Conservation (phyloP, 1,140 invertebrate species). For the Artemia franciscana region DNA sequence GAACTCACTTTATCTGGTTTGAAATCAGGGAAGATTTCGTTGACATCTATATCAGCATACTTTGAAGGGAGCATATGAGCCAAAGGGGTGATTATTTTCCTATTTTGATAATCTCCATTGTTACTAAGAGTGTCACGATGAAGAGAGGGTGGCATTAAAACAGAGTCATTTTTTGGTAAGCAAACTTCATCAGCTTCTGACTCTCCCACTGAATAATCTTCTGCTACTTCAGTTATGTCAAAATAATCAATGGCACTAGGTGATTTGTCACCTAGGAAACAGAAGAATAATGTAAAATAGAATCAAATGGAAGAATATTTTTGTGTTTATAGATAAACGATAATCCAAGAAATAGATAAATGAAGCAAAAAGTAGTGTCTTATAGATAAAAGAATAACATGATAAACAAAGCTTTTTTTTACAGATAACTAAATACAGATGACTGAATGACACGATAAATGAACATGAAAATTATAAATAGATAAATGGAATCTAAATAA, state of each 20-base stretch:
- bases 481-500: no score
- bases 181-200: constrained; percentile 4
- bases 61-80: constrained; percentile 86
- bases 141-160: constrained; percentile 15
- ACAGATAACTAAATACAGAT: no score
- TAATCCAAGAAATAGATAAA: no score
- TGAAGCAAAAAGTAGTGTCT: no score
- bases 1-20: constrained; percentile 61
- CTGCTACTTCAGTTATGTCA: constrained; percentile 70
- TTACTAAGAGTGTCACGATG: constrained; percentile 16
- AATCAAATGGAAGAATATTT: neutral
- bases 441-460: no score
- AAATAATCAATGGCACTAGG: constrained; percentile 71
- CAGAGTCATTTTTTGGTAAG: constrained; percentile 3
- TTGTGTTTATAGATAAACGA: neutral
- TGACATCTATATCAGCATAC: constrained; percentile 70
- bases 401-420: no score
- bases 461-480: no score
- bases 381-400: no score
- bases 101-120: constrained; percentile 4
- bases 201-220: constrained; percentile 31
- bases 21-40: constrained; percentile 78
- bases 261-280: constrained; percentile 33
- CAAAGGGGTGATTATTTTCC: constrained; percentile 58
- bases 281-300: no score